Conservation (phyloP, 2,888 invertebrate genomes). For the Perizoma affinitatum region DNA sequence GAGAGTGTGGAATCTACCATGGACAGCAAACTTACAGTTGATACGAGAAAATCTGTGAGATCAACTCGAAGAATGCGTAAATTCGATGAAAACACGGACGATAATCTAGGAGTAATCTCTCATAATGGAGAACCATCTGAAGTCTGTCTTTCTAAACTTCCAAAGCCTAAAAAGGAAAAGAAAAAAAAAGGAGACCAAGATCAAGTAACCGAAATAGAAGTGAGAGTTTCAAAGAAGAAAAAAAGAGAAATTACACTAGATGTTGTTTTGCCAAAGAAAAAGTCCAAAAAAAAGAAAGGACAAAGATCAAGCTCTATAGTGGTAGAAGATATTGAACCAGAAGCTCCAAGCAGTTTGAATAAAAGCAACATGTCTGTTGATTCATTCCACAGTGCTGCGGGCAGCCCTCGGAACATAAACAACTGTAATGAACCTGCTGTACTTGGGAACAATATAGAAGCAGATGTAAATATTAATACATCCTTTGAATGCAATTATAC, state of each 20-base stretch:
- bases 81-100: constrained; percentile 38
- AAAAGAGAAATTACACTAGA: constrained; percentile 45
- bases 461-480: constrained; percentile 3
- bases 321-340: constrained; percentile 41
- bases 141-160: neutral
- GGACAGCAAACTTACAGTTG: constrained; percentile 17
- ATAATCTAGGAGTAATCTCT: constrained; percentile 32
- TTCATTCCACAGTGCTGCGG: constrained; percentile 72
- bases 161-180: constrained; percentile 49
- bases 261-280: constrained; percentile 41
- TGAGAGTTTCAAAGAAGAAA: constrained; percentile 25
- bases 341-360: constrained; percentile 39
- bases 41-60: constrained; percentile 42
- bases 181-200: constrained; percentile 36
- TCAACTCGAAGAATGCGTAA: constrained; percentile 56
- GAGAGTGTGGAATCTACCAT: constrained; percentile 33
- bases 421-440: constrained; percentile 9
- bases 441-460: constrained; percentile 3
- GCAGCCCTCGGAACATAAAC: constrained; percentile 52
- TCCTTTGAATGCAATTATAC: constrained; percentile 6
- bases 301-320: constrained; percentile 43
- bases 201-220: constrained; percentile 27
- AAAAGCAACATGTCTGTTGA: constrained; percentile 58
- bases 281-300: constrained; percentile 54
- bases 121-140: constrained; percentile 35